Percentiles rank a stretch among this genome's conserved stretches.
Conservation (phyloP, 2,888 invertebrate genomes). For the Hirtodrosophila histrioides region DNA sequence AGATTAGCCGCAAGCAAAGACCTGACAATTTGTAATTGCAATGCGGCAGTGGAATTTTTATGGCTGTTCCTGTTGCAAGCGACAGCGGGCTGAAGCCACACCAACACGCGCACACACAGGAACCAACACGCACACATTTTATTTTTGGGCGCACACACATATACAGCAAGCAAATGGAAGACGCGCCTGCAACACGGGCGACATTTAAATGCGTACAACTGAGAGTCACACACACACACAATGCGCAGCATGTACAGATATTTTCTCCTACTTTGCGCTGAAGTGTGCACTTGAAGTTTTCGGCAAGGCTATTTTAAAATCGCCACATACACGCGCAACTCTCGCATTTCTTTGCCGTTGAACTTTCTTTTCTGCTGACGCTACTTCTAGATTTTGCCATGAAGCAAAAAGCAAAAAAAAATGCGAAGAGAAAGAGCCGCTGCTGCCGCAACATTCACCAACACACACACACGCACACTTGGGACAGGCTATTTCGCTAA, state of each 20-base stretch:
- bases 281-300: conserved; percentile 79
- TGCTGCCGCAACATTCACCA: conserved; percentile 60
- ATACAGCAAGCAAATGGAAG: conserved; percentile 26
- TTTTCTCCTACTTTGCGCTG: conserved; percentile 53
- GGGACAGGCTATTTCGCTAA: conserved; percentile 8
- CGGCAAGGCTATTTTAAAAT: conserved; percentile 73
- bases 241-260: conserved; percentile 62
- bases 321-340: conserved; percentile 65
- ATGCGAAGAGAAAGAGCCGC: conserved; percentile 39
- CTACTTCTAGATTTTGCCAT: conserved; percentile 77
- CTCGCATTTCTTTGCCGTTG: conserved; percentile 61
- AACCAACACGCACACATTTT: conserved; percentile 56
- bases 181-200: conserved; percentile 50
- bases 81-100: conserved; percentile 33
- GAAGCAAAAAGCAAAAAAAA: conserved; percentile 34
- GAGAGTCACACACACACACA: conserved; percentile 28
- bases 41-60: conserved; percentile 60
- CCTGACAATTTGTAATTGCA: conserved; percentile 45
- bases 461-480: conserved; percentile 30
- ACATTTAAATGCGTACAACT: conserved; percentile 58
- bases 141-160: conserved; percentile 65
- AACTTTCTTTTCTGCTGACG: conserved; percentile 79
- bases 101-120: conserved; percentile 20
- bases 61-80: conserved; percentile 69
- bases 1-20: conserved; percentile 44